Percentiles rank a stretch among this genome's conserved stretches.
Evolutionary conservation across 2,113 vertebrate genomes (phyloP).

Genomic region (Talpa occidentalis): DNA sequence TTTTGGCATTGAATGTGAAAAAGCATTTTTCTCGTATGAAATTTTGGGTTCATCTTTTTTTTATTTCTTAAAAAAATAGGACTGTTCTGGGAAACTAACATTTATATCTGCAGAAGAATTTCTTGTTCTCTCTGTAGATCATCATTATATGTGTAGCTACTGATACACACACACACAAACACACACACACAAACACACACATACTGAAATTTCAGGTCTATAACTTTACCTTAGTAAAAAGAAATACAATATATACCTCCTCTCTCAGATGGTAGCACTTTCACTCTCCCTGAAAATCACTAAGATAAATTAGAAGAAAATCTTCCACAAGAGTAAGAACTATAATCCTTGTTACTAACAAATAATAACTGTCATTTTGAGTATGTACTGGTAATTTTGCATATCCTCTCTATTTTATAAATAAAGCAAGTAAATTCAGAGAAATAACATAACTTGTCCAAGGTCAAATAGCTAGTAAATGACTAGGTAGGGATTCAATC

Average conservation of each 20-base stretch:
- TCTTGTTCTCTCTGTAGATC: conserved; percentile 43
- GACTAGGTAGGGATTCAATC: no score
- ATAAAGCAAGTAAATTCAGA: neutral
- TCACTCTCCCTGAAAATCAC: neutral
- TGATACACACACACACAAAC: neutral
- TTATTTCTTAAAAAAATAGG: conserved; percentile 49
- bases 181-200: no score
- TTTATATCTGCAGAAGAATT: conserved; percentile 11
- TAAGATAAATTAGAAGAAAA: conserved; percentile 18
- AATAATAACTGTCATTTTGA: neutral
- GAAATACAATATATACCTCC: neutral
- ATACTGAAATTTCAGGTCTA: neutral
- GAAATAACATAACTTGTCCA: neutral
- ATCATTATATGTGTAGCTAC: neutral
- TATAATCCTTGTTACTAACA: conserved; percentile 32
- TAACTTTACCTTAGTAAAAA: conserved; percentile 41
- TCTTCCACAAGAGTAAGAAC: neutral
- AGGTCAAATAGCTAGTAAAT: neutral
- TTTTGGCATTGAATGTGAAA: conserved; percentile 42
- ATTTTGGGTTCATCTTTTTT: conserved; percentile 68
- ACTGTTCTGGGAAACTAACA: conserved; percentile 14
- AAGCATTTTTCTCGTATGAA: conserved; percentile 63
- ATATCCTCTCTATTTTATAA: neutral
- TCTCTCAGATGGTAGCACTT: neutral
- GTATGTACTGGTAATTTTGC: neutral